Base-by-base conservation (phyloP, 2,113 vertebrate genomes). In the Agelaius phoeniceus region DNA sequence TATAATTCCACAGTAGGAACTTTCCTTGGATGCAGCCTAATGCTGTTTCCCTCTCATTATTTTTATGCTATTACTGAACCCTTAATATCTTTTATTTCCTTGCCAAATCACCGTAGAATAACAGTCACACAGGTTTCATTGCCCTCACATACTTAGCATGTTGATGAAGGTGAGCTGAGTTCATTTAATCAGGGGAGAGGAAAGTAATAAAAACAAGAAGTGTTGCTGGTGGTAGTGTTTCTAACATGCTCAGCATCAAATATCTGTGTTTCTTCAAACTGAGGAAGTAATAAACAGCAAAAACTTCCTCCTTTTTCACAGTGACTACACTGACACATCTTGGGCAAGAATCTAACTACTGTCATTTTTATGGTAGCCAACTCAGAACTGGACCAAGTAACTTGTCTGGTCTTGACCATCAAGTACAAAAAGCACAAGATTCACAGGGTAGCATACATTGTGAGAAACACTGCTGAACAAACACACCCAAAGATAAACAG, bases 401-500 rank as follows among this genome's bases (percentile, higher is more conserved):
- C 93, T 58, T 92, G 91, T 44, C 92, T 74, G 24, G 15, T 88
- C 93, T 86, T 81, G 85, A 95, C 72, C 44, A 81, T 13, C 52
- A 81, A 86, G 77, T 37, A 78, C 33, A n/a, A 52, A 90, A 86
- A 86, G 20, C 15, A 88, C 35, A 61, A 71, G 37, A 63, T 48
- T 58, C 31, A 48, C 0, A 14, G 21, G 55, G 24, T 8, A 51
- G 44, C 17, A 6, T 8, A 35, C 22, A 13, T 8, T 76, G 19
- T 85, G 27, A 84, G 49, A 86, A 92, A 57, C 30, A 44, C 37
- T 91, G 37, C 54, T 84, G 58, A 94, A 88, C 61, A 88, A 88
- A 81, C 93, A 93, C 90, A 87, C 90, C 52, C 68, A 94, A 95
- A 91, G 87, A 90, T 15, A 88, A 0, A 92, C 68, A 69, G 30